Percentiles rank a stretch among this genome's conserved stretches.
These are phyloP conservation scores for Albula goreensis DNA, from an alignment of 2,113 vertebrate species.

Conservation along the genomic window DNA sequence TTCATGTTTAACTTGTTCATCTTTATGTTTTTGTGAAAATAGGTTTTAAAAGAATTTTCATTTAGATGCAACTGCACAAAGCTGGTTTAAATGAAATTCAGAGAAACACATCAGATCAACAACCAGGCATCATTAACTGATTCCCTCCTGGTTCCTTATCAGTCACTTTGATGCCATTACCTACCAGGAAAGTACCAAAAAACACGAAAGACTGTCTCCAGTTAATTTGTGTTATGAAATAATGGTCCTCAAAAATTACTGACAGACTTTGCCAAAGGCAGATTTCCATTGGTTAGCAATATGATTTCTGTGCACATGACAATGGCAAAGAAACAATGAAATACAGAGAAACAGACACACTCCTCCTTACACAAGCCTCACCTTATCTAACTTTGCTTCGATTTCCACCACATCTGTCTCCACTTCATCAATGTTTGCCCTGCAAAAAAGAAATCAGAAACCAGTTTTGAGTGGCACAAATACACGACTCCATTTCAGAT, in stretches of 20 bases:
- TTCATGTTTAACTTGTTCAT: not conserved
- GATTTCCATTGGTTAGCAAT: too few species aligned
- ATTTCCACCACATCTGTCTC: conserved; percentile 97
- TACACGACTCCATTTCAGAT: not conserved
- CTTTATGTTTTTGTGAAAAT: not conserved
- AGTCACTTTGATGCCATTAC: not conserved
- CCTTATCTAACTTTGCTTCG: conserved; percentile 95
- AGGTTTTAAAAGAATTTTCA: not conserved
- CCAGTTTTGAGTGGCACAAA: not conserved
- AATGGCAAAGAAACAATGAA: too few species aligned
- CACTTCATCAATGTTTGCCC: conserved; percentile 94
- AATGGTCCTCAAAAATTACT: not conserved
- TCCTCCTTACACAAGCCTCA: conserved; percentile 55
- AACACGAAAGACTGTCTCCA: not conserved
- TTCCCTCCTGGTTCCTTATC: too few species aligned
- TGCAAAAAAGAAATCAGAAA: conserved; percentile 59
- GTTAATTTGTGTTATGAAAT: not conserved
- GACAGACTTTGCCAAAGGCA: not conserved
- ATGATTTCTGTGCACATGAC: too few species aligned
- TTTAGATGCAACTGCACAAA: not conserved
- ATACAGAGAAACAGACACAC: too few species aligned
- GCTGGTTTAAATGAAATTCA: not conserved
- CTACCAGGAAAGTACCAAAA: not conserved
- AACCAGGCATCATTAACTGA: not conserved
- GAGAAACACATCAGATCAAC: not conserved